Conservation (phyloP, 2,797 vertebrate species). For the Chaetophractus vellerosus region DNA sequence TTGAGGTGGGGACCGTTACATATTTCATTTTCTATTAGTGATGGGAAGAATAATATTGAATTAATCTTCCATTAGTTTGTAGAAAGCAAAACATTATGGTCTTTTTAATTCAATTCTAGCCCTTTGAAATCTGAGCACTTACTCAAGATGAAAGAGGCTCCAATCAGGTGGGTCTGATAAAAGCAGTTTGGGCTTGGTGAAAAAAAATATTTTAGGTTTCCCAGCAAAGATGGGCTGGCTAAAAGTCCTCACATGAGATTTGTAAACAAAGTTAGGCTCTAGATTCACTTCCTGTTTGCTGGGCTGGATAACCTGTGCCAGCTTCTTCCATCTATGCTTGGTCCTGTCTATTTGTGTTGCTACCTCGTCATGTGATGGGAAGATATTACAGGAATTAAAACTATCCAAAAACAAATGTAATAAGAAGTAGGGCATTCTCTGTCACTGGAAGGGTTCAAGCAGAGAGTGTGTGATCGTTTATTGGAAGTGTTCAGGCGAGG, state of each 20-base stretch:
- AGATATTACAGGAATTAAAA: neutral
- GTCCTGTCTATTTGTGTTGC: neutral
- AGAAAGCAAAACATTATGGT: neutral
- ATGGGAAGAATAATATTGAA: neutral
- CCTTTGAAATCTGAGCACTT: constrained; percentile 29
- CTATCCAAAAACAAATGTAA: neutral
- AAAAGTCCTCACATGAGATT: neutral
- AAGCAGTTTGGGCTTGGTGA: neutral
- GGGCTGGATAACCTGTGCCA: neutral
- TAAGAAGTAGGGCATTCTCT: neutral
- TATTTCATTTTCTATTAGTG: constrained; percentile 38
- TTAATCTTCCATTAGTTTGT: constrained; percentile 25
- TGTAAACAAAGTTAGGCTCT: neutral
- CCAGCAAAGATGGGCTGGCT: neutral
- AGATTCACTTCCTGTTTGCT: neutral
- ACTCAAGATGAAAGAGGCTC: neutral
- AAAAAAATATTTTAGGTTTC: neutral
- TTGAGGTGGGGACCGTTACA: neutral
- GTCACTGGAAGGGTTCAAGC: neutral
- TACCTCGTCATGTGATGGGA: neutral
- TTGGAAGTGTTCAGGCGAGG: neutral
- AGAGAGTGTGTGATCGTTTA: neutral
- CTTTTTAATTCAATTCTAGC: neutral
- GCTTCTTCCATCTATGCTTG: neutral
- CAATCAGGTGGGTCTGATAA: neutral